Evolutionary conservation across 2,888 invertebrate genomes (phyloP), one percentile per base, ranked within the genome.

Genomic region (Hoplodrina blanda): DNA sequence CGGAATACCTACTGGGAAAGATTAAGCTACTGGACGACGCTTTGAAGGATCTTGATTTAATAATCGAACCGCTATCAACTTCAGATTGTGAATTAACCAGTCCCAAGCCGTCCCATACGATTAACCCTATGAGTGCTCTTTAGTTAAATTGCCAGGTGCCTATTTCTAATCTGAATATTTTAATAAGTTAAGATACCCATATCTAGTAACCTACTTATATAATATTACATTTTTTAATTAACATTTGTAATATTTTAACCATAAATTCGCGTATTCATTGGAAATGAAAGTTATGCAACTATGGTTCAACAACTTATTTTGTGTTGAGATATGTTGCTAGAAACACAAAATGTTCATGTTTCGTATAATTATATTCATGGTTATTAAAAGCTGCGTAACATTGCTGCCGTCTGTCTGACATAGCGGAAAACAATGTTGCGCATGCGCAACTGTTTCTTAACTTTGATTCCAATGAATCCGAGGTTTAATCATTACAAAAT

Each of bases 1-100:
- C 97, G 30, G 96, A 96, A 79, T 91, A 88, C 64, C 75, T 96
- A 15, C 79, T 97, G 75, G 94, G 96, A 25, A 94, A 94, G 79
- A 95, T 96, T 17, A 95, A 96, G 82, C 90, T 94, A 62, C 87
- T 96, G 15, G 95, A 96, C 71, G 91, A 93, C 13, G 92, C 94
- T 5, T 76, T 95, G 19, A 85, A 91, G 81, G 91, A 93, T 59
- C 87, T 96, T 25, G 93, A 96, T 53, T 92, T 95, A 19, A 88
- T 92, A 69, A 94, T 95, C 44, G 95, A 95, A 6, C 94, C 95
- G 0, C 82, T 95, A 1, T 54, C 93, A 46, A 85, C 91, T 0
- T 81, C 90, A 2, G 92, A 93, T 44, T 87, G 85, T 0, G 90
- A 91, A 2, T 62, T 87, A 19, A 85, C 82, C n/a, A 80, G 83